Evolutionary conservation across 2,888 invertebrate genomes (phyloP).

Genomic region (Thelaira solivaga): DNA sequence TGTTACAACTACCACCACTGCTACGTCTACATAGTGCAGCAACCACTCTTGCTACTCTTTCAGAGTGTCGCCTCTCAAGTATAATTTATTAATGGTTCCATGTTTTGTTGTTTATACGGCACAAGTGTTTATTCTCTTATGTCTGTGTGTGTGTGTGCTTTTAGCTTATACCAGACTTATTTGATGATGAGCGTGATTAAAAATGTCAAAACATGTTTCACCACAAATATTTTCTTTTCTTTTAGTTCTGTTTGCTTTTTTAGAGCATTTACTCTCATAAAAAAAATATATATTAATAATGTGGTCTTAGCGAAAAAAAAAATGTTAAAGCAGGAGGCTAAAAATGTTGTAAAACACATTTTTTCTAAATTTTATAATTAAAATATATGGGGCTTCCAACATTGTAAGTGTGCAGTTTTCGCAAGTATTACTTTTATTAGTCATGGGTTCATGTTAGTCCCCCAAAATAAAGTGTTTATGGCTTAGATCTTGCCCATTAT

Average conservation of each 20-base stretch:
- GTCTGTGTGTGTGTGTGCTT: background rate
- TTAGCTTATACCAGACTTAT: background rate
- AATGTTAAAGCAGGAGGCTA: background rate
- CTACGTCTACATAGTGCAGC: conserved; percentile 47
- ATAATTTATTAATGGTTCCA: conserved; percentile 56
- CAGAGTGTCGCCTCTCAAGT: conserved; percentile 57
- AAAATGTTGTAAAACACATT: background rate
- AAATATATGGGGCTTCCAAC: conserved; percentile 3
- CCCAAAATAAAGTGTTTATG: too few relatives aligned
- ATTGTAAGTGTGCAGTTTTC: too few relatives aligned
- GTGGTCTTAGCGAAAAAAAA: background rate
- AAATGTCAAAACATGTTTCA: conserved; percentile 54
- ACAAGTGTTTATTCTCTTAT: background rate
- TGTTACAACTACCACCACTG: background rate
- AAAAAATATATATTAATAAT: conserved; percentile 3
- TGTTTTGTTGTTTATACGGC: background rate
- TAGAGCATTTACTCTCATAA: background rate
- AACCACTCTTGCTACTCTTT: conserved; percentile 38
- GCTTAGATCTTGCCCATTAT: too few relatives aligned
- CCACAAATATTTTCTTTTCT: conserved; percentile 20
- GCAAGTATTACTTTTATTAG: too few relatives aligned
- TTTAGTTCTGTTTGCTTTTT: conserved; percentile 11
- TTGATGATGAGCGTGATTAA: conserved; percentile 52
- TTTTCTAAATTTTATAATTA: conserved; percentile 27
- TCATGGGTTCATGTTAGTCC: too few relatives aligned